Conservation (phyloP, 2,113 vertebrate genomes). For the Caracal caracal region DNA sequence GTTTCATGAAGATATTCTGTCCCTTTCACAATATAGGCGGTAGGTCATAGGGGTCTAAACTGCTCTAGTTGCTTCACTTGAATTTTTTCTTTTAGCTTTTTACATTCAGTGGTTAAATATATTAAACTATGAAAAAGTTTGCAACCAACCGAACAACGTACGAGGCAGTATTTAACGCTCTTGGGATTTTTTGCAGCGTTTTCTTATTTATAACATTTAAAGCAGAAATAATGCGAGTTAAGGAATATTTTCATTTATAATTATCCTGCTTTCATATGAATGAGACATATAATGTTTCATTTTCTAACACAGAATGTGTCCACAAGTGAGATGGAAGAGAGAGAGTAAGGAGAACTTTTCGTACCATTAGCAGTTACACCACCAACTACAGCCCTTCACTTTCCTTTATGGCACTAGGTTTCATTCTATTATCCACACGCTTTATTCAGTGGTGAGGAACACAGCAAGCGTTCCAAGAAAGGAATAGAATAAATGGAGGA, state of each 20-base stretch:
- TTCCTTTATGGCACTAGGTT: not conserved
- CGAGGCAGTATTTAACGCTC: not conserved
- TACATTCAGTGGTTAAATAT: not conserved
- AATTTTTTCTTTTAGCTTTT: not conserved
- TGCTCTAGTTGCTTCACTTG: not conserved
- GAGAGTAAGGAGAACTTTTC: not conserved
- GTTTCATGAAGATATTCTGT: not conserved
- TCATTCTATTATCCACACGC: not conserved
- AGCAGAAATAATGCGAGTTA: constrained; percentile 2
- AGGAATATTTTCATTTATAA: not conserved
- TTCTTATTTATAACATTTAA: not conserved
- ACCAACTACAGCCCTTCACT: not conserved
- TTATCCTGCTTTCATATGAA: not conserved
- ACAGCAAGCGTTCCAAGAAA: not conserved
- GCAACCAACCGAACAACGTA: not conserved
- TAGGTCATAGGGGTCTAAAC: not conserved
- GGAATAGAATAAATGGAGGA: not conserved
- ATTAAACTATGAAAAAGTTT: not conserved
- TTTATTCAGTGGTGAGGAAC: not conserved
- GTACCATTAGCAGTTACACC: not conserved
- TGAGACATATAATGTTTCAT: not conserved
- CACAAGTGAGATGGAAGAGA: not conserved
- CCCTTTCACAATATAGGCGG: not conserved
- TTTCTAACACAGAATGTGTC: not conserved
- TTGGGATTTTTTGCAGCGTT: not conserved